A percentile compares a stretch with the other conserved stretches of the same genome.
Evolutionary conservation across 1,140 invertebrate genomes (phyloP).

Genomic region (Polypedilum pembai): DNA sequence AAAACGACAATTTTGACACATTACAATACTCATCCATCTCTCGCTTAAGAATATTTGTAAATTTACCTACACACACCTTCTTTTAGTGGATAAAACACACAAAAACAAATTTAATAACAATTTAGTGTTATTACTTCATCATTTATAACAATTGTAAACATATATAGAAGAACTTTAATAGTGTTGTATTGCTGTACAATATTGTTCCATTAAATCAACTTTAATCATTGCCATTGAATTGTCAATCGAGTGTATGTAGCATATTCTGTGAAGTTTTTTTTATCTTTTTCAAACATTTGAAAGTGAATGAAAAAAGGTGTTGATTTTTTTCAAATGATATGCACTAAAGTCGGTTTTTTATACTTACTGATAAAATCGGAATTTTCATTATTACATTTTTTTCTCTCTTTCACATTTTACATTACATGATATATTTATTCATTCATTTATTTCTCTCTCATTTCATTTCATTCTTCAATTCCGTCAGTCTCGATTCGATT

Average conservation of each 20-base stretch:
- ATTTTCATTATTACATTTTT: no score
- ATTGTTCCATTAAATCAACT: not conserved
- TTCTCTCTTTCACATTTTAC: not conserved
- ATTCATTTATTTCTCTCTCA: not conserved
- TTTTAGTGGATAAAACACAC: not conserved
- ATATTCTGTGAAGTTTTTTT: not conserved
- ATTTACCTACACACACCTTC: no score
- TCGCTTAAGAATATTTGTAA: no score
- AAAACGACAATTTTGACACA: not conserved
- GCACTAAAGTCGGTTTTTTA: no score
- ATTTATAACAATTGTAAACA: no score
- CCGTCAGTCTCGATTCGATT: not conserved
- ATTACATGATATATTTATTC: not conserved
- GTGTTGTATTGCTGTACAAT: not conserved
- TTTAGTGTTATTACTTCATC: no score
- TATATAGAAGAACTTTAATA: not conserved
- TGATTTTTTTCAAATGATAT: no score
- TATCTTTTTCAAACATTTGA: no score
- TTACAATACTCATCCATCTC: not conserved
- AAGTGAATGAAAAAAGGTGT: no score
- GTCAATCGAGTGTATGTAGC: not conserved
- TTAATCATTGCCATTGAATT: not conserved
- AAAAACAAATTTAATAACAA: not conserved
- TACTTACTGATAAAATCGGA: no score
- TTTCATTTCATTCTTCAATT: constrained; percentile 6